Evolutionary conservation across 1,140 invertebrate genomes (phyloP), one percentile per base, ranked within the genome.

Genomic region (Sarcophaga peregrina): DNA sequence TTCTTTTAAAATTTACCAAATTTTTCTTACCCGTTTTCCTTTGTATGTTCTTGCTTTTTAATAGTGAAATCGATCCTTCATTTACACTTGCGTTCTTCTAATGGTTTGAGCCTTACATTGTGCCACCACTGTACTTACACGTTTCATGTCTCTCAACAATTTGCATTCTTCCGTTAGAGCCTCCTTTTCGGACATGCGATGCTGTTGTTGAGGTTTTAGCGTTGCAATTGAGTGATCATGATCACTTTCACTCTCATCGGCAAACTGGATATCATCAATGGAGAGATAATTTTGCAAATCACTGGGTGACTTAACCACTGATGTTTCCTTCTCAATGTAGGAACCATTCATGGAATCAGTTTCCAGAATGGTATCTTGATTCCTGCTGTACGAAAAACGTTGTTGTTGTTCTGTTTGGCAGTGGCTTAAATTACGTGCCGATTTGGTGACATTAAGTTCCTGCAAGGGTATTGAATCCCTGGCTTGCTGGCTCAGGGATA

Each of bases 181-280:
- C 25, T 81, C 54, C n/a, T 81, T 62, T 3, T 54, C 54, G 11
- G 52, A 68, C 54, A 81, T 37, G 0, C 25, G 25, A 46, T 46
- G 80, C 17, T 68, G 5, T 25, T 81, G 25, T 20, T 47, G 7
- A 8, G 17, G 8, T 7, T 81, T 47, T 17, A 37, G 84, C 84
- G 93, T 93, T 85, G 86, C 46, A 13, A 45, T 46, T 9, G 72
- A 15, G 5, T 11, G 3, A 52, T 84, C 83, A 11, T 62, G 52
- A 84, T 84, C 81, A 47, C 88, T 89, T 82, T 87, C 88, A 82
- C 87, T 89, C 20, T 92, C 92, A 84, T 92, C 92, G n/a, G 91
- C 92, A 85, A 91, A 92, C 83, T 91, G 91, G 13, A 92, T 92
- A 75, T 92, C 91, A 62, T 92, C 91, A 58, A 92, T 85, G 47